Conservation (phyloP, 2,113 vertebrate genomes). For the Aldabrachelys gigantea region DNA sequence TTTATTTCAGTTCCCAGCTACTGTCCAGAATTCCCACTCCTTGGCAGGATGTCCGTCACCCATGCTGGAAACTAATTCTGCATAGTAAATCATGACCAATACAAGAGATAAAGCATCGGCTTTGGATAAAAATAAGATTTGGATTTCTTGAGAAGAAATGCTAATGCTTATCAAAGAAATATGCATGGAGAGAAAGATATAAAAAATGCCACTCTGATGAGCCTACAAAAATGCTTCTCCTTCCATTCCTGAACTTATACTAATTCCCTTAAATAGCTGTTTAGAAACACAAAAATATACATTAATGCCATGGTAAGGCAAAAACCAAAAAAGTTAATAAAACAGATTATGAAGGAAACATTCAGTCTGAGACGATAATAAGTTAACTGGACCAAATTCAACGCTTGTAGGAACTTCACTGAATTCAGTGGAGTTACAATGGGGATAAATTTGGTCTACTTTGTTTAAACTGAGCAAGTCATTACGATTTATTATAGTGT, state of each 20-base stretch:
- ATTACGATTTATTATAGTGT: not conserved
- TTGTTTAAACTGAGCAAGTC: not conserved
- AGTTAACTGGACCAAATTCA: not conserved
- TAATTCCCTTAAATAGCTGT: not conserved
- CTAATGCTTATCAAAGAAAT: not conserved
- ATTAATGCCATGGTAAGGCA: not conserved
- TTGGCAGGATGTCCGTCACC: not conserved
- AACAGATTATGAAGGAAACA: not conserved
- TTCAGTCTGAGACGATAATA: not conserved
- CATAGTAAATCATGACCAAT: not conserved
- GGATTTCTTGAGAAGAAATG: not conserved
- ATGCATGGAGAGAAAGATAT: not conserved
- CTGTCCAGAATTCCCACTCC: not conserved
- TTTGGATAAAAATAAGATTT: not conserved
- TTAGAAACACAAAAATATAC: not conserved
- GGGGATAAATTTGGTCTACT: not conserved
- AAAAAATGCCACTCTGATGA: not conserved
- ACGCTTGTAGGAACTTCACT: not conserved
- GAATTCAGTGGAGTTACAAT: not conserved
- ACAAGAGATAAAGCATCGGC: not conserved
- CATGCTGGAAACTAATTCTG: not conserved
- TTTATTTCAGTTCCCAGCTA: not conserved
- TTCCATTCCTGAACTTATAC: not conserved
- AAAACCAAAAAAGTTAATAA: not conserved
- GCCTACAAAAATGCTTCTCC: not conserved